Base-by-base conservation (phyloP, 2,888 invertebrate genomes). In the Diploptera punctata region DNA sequence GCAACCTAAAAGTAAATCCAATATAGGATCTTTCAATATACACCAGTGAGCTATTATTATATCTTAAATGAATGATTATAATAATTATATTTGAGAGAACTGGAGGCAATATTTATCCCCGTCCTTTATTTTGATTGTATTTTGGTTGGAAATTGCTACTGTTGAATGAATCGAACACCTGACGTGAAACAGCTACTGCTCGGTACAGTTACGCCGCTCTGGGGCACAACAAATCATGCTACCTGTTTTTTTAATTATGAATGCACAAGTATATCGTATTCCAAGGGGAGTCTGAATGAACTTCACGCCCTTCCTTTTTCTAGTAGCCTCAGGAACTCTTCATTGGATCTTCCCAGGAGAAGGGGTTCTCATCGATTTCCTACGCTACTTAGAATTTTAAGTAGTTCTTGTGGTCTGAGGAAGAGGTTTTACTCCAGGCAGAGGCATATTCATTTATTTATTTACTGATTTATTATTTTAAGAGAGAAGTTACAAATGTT, bases 231-330 rank as follows among this genome's bases (percentile, higher is more conserved):
- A 52, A 24, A 24, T 24, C 38, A 21, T 61, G 33, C 26, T 61
- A 21, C 61, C 62, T 43, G 13, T 62, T 62, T n/a, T n/a, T n/a
- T 43, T 43, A 62, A 62, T 62, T 43, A 61, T 10, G 38, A 62
- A 62, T 62, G 62, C 62, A 62, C 49, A 3, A 24, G 60, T 31
- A 10, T 31, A 31, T 60, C 29, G n/a, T 29, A 60, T 26, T 18
- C 60, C 3, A n/a, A 4, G 13, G 19, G 38, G 24, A 16, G 21
- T 43, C 16, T 62, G 62, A 62, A 62, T 62, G 43, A 62, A 62
- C 9, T 62, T 33, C 18, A 38, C 33, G 18, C 38, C 19, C 60
- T 18, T n/a, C 49, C 49, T 18, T 5, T 18, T 57, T 24, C 5
- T 2, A 3, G 3, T 62, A 62, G 62, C 62, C 62, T 62, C 21